Evolutionary conservation across 2,797 vertebrate genomes (phyloP), one percentile per base, ranked within the genome.

Genomic region (Spinus olivaceus): DNA sequence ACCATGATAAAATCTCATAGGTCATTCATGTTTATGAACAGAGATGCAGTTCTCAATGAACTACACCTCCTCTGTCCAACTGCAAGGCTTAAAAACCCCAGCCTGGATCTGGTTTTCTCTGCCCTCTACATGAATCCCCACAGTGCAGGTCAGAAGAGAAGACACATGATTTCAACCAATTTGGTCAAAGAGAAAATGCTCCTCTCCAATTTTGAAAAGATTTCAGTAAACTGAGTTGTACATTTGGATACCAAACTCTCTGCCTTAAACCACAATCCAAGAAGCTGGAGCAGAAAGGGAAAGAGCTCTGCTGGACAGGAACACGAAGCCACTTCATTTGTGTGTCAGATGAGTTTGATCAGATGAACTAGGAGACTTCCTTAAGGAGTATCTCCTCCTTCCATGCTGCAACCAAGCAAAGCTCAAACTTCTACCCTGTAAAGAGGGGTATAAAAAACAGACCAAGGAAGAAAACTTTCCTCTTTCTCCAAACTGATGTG

Each of bases 321-420:
- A 39, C 16, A 8, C 0, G 1, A 59, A 67, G 12, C 2, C 25
- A 57, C 17, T 7, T 71, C 27, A 35, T n/a, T 63, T 44, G 19
- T 33, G 8, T 8, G 11, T 22, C 35, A 47, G 64, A 16, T 41
- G 37, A 69, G 56, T 37, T 25, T 15, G 32, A 39, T 8, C 14
- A n/a, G 57, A 60, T 30, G 16, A 91, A 53, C 28, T 3, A 18
- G 11, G 12, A 88, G 28, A 27, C 1, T 22, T 81, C 30, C 81
- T 39, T 50, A 74, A 51, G 24, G 6, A 73, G 3, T 3, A 39
- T 17, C 41, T 78, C 39, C 47, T 44, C 25, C 27, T 63, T 46
- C 54, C 39, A 39, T 4, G 37, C 39, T 32, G 44, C 46, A 65
- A 19, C 10, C 76, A 82, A 59, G 35, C 12, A 57, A 71, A 87